Percentiles rank a stretch among this genome's conserved stretches.
Conservation (phyloP, 2,888 invertebrate species). For the Epistrophe grossulariae region DNA sequence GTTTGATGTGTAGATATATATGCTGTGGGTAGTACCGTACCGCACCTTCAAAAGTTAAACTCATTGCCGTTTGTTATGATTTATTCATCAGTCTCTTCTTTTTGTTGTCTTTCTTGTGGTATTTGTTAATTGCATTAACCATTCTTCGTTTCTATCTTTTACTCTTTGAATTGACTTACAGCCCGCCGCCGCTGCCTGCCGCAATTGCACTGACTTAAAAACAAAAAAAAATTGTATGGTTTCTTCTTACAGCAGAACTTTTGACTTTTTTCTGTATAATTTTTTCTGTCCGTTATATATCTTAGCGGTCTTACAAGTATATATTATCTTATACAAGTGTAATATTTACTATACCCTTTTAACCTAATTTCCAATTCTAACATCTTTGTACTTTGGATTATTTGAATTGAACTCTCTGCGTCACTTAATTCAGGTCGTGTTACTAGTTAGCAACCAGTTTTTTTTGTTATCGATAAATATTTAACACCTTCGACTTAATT, state of each 20-base stretch:
- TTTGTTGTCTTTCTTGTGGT: constrained; percentile 36
- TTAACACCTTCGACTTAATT: neutral
- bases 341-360: constrained; percentile 29
- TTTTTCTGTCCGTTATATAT: neutral
- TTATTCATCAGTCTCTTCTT: constrained; percentile 31
- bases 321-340: constrained; percentile 14
- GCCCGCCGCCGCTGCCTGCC: neutral
- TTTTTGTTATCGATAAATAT: neutral
- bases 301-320: constrained; percentile 2
- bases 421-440: constrained; percentile 11
- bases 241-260: constrained; percentile 25
- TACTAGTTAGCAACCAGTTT: neutral
- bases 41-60: constrained; percentile 36
- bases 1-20: neutral
- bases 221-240: constrained; percentile 26
- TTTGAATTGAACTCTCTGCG: neutral
- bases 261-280: constrained; percentile 15
- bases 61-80: constrained; percentile 47
- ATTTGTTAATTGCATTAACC: constrained; percentile 49
- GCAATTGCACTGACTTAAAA: constrained; percentile 15
- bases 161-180: neutral
- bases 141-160: constrained; percentile 19
- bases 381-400: constrained; percentile 12
- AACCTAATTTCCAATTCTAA: constrained; percentile 20
- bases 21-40: constrained; percentile 23